A percentile compares a stretch with the other conserved stretches of the same genome.
phyloP scores from a whole-genome alignment of 2,888 invertebrate species.

The Spisula solida region DNA sequence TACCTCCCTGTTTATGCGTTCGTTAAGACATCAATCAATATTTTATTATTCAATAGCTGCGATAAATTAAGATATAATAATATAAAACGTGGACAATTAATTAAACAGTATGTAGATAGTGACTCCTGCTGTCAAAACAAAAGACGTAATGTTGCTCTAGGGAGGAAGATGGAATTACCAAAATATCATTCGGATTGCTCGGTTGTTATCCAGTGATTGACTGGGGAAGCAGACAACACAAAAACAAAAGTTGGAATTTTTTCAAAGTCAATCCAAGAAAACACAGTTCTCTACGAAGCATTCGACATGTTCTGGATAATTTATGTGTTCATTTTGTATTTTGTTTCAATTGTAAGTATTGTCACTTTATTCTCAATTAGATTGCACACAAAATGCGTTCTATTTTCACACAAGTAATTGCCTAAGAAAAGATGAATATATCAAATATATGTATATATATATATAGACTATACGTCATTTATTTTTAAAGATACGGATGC shows the following conservation, averaged over 20 bases:
- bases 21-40: neutral
- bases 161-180: conserved; percentile 46
- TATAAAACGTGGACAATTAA: neutral
- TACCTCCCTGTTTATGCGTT: conserved; percentile 24
- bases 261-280: conserved; percentile 51
- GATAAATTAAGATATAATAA: neutral
- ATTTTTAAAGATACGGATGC: neutral
- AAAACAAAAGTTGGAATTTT: conserved; percentile 48
- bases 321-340: conserved; percentile 27
- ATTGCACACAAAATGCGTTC: neutral
- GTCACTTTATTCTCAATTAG: neutral
- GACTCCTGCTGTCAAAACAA: neutral
- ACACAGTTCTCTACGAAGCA: neutral
- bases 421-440: neutral
- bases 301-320: conserved; percentile 39
- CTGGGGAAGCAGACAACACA: conserved; percentile 49
- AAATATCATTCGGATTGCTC: conserved; percentile 59
- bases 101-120: neutral
- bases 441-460: neutral
- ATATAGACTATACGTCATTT: neutral
- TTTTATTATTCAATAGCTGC: neutral
- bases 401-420: neutral
- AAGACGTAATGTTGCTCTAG: neutral
- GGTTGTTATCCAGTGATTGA: conserved; percentile 33
- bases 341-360: conserved; percentile 49